These are phyloP conservation scores for Drosophila novamexicana DNA, from an alignment of 1,140 invertebrate genomes.

Conservation along the genomic window DNA sequence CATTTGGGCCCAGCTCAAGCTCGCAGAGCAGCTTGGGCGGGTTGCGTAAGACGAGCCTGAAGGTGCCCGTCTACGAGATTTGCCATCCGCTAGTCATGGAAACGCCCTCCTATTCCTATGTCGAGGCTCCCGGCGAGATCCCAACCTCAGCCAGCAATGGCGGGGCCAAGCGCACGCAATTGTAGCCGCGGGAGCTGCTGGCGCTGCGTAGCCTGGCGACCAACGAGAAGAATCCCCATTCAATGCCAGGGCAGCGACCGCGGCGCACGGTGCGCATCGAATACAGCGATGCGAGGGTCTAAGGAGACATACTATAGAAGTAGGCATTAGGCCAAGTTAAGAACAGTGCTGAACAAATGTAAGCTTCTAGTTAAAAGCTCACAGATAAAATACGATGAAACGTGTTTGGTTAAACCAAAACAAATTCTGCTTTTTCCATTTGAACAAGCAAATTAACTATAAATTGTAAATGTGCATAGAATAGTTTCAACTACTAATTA, in stretches of 20 bases:
- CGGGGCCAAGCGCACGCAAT: conserved; percentile 65
- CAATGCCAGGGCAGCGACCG: conserved; percentile 56
- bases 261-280: conserved; percentile 71
- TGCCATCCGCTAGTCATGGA: conserved; percentile 84
- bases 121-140: conserved; percentile 52
- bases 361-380: background rate
- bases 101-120: conserved; percentile 71
- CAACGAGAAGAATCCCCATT: conserved; percentile 21
- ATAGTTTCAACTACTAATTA: background rate
- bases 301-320: background rate
- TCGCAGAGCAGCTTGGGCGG: conserved; percentile 81
- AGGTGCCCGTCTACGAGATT: conserved; percentile 81
- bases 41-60: conserved; percentile 77
- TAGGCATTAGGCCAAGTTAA: background rate
- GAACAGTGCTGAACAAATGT: background rate
- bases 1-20: conserved; percentile 83
- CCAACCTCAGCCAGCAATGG: conserved; percentile 14
- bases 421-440: background rate
- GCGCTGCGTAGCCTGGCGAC: conserved; percentile 62
- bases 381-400: background rate
- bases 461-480: background rate
- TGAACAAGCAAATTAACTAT: background rate
- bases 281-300: conserved; percentile 71
- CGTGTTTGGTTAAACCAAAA: conserved; percentile 15
- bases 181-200: conserved; percentile 78